Percentiles rank a stretch among this genome's conserved stretches.
These are phyloP conservation scores for Paralichthys olivaceus DNA, from an alignment of 2,113 vertebrate species.

Conservation along the genomic window DNA sequence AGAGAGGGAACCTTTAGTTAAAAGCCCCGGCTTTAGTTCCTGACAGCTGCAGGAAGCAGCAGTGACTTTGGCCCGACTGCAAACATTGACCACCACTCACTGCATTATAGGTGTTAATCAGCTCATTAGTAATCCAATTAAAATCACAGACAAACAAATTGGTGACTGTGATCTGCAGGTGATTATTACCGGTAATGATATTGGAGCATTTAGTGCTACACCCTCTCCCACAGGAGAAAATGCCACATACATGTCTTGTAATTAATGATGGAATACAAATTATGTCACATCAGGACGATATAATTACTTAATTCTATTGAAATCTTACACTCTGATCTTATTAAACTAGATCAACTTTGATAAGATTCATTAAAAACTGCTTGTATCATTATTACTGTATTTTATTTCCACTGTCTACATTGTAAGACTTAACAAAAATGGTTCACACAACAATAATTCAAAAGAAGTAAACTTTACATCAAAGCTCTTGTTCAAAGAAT, in stretches of 20 bases:
- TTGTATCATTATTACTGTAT: not conserved
- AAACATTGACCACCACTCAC: constrained; percentile 41
- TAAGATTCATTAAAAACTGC: not conserved
- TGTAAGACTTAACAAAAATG: constrained; percentile 6
- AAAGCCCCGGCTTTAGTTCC: constrained; percentile 48
- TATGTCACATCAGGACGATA: not conserved
- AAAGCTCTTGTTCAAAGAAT: constrained; percentile 26
- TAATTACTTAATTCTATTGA: not conserved
- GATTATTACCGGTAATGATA: constrained; percentile 46
- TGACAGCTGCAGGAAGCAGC: constrained; percentile 61
- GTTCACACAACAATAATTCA: constrained; percentile 18
- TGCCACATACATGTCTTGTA: constrained; percentile 12
- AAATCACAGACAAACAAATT: constrained; percentile 45
- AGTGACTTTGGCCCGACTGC: constrained; percentile 44
- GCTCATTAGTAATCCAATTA: constrained; percentile 74
- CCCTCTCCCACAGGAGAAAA: constrained; percentile 11
- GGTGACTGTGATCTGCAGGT: constrained; percentile 49
- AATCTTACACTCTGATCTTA: not conserved
- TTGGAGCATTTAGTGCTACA: constrained; percentile 40
- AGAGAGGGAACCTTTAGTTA: constrained; percentile 60
- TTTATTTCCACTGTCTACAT: not conserved
- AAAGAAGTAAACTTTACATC: constrained; percentile 21
- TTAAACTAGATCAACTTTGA: not conserved
- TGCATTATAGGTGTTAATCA: constrained; percentile 55
- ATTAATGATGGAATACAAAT: not conserved